A percentile compares a stretch with the other conserved stretches of the same genome.
These are phyloP conservation scores for Ganaspis brasiliensis DNA, from an alignment of 2,888 invertebrate species.

Conservation along the genomic window DNA sequence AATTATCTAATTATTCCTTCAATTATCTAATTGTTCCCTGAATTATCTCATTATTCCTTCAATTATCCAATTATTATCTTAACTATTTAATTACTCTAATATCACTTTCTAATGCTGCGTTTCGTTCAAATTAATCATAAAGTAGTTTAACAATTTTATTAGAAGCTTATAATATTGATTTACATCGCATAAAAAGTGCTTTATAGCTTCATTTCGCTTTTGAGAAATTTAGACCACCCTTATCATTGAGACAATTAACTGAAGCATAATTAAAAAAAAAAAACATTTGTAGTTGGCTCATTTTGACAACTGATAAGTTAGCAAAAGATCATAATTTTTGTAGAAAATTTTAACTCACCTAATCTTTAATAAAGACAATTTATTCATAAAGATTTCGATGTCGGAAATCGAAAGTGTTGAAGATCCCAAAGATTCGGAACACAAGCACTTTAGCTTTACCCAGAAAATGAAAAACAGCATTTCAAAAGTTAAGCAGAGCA, in stretches of 20 bases:
- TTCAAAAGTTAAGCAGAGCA: slow-evolving; percentile 71
- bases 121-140: neutral
- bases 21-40: too few relatives aligned
- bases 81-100: too few relatives aligned
- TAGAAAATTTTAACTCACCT: too few relatives aligned
- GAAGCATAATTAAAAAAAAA: too few relatives aligned
- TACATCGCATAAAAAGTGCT: neutral
- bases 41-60: too few relatives aligned
- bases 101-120: neutral
- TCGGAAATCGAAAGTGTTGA: slow-evolving; percentile 57
- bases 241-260: neutral
- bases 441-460: slow-evolving; percentile 64
- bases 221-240: neutral
- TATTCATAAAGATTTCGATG: slow-evolving; percentile 50
- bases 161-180: neutral
- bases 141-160: neutral
- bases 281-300: neutral
- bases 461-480: slow-evolving; percentile 73
- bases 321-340: neutral
- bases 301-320: neutral
- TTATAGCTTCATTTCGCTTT: neutral
- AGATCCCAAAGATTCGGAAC: slow-evolving; percentile 54
- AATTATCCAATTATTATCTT: too few relatives aligned
- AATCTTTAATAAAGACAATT: slow-evolving; percentile 12
- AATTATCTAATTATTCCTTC: too few relatives aligned